Percentiles rank a stretch among this genome's conserved stretches.
These are phyloP conservation scores for Idaea biselata DNA, from an alignment of 2,888 invertebrate species.

Conservation along the genomic window DNA sequence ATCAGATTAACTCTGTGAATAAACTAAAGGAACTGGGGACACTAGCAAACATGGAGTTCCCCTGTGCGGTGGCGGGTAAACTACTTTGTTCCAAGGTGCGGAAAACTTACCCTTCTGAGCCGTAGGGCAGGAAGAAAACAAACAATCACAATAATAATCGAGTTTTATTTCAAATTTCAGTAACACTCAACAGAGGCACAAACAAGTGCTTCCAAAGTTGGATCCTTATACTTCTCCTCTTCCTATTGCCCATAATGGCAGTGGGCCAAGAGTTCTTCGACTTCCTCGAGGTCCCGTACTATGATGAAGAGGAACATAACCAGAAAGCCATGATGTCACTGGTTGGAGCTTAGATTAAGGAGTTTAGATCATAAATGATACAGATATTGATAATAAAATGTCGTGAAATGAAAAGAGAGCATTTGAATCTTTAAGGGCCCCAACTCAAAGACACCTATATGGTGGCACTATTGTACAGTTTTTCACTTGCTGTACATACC, in stretches of 20 bases:
- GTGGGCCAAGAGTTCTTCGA: conserved; percentile 48
- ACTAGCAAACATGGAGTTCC: too few relatives aligned
- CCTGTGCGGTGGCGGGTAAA: too few relatives aligned
- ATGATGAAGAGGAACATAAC: conserved; percentile 34
- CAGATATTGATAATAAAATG: not conserved
- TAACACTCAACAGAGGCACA: conserved; percentile 58
- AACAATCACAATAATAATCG: not conserved
- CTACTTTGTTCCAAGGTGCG: too few relatives aligned
- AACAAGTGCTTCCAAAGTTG: conserved; percentile 50
- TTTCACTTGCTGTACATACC: too few relatives aligned
- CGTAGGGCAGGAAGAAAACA: too few relatives aligned
- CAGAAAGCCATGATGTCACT: conserved; percentile 36
- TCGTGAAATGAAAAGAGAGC: not conserved
- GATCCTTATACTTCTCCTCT: conserved; percentile 56
- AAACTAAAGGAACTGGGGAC: too few relatives aligned
- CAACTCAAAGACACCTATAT: not conserved
- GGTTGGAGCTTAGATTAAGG: conserved; percentile 44
- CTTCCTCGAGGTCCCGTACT: conserved; percentile 35
- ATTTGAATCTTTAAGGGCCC: not conserved
- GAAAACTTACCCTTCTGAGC: too few relatives aligned
- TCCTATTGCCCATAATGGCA: conserved; percentile 55
- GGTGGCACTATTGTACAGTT: too few relatives aligned
- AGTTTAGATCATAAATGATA: not conserved
- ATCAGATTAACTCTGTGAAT: too few relatives aligned
- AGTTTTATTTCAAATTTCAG: conserved; percentile 47